Base-by-base conservation (phyloP, 2,888 invertebrate genomes). In the Scotopteryx bipunctaria region DNA sequence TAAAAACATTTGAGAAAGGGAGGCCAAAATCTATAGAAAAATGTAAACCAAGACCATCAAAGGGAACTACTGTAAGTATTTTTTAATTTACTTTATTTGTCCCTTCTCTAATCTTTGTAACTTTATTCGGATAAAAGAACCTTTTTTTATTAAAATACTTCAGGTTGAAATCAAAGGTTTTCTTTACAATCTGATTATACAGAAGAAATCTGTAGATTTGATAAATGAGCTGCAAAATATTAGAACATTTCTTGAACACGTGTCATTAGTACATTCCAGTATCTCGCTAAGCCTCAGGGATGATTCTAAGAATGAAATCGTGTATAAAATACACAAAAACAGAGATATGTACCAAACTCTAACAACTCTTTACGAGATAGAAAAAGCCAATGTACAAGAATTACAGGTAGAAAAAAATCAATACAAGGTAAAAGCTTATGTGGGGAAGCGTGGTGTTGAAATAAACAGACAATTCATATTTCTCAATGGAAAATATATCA, bases 261-360 rank as follows among this genome's bases (percentile, higher is more conserved):
- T 95, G 42, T 92, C 94, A n/a, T 73, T 96, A 45, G 91, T 93
- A 17, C 92, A 95, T 70, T 92, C 91, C 37, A 77, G 91, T 43
- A 90, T 93, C 63, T 94, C 95, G 5, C 90, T 96, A 60, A 93
- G 93, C 52, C 76, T 96, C 40, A 85, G 94, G 61, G 93, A 96
- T 76, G 94, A 95, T 67, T 78, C 83, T 0, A 89, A 79, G 33
- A 91, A 92, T 42, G 88, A 92, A 66, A 86, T 94, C 0, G 60
- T 94, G 15, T 81, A 94, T 23, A 91, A 93, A 71, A 91, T 92
- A 21, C 89, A 89, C 25, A 94, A 93, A 73, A 87, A 88, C 56
- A 81, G 86, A 45, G 86, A 91, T 61, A 79, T 92, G 5, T 78
- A 91, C 47, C 86, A 91, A 65, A 90, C 92, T 9, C 83, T 94